A percentile compares a stretch with the other conserved stretches of the same genome.
Conservation (phyloP, 2,113 vertebrate genomes). For the Zeus faber region DNA sequence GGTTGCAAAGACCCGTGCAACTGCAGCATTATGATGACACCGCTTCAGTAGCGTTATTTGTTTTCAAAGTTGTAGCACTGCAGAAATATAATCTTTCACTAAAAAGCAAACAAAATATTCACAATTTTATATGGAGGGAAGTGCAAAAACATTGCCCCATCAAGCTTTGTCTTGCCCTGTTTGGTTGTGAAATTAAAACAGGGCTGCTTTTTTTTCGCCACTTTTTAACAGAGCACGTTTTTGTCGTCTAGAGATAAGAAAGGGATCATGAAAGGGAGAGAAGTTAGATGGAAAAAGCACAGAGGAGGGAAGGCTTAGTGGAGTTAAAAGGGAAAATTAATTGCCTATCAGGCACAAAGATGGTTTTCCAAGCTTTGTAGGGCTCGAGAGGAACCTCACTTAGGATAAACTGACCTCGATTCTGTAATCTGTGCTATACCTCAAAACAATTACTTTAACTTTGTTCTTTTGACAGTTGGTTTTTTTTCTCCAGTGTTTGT, state of each 20-base stretch:
- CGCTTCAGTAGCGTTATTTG: too few species aligned
- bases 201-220: background rate
- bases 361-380: constrained; percentile 29
- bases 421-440: constrained; percentile 16
- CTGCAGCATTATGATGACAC: too few species aligned
- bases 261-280: constrained; percentile 16
- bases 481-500: too few species aligned
- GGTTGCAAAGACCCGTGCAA: too few species aligned
- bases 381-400: constrained; percentile 18
- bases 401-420: constrained; percentile 12
- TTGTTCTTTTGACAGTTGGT: background rate
- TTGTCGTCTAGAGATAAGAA: constrained; percentile 19
- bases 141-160: background rate
- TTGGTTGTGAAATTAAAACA: constrained; percentile 4
- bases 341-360: constrained; percentile 42
- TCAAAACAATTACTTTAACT: background rate
- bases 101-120: background rate
- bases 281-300: constrained; percentile 9
- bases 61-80: too few species aligned
- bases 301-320: constrained; percentile 27
- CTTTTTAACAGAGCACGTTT: constrained; percentile 13
- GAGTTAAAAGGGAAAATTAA: constrained; percentile 42
- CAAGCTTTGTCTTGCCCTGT: background rate
- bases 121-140: background rate
- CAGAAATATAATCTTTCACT: too few species aligned